phyloP scores from a whole-genome alignment of 2,888 invertebrate genomes.

The Drosophila flavopinicola region DNA sequence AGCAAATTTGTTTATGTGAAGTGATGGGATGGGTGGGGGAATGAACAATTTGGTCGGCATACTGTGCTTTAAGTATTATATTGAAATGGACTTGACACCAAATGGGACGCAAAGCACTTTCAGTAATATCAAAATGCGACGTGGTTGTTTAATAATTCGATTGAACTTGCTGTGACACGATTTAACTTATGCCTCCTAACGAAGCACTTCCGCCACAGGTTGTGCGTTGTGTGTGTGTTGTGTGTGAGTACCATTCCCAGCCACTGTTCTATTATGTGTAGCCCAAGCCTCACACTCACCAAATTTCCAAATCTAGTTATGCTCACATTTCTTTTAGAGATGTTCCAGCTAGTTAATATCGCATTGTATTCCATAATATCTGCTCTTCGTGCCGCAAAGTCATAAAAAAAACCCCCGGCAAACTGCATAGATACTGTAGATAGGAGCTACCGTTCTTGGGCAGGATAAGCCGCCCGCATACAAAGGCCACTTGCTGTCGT shows the following conservation, averaged over 20 bases:
- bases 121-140: constrained; percentile 60
- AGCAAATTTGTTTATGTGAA: constrained; percentile 62
- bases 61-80: constrained; percentile 50
- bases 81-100: constrained; percentile 79
- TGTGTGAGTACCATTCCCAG: neutral
- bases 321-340: neutral
- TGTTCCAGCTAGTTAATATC: constrained; percentile 21
- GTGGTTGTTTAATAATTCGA: constrained; percentile 40
- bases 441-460: constrained; percentile 41
- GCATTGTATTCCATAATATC: constrained; percentile 15
- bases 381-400: constrained; percentile 50
- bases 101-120: constrained; percentile 61
- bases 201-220: constrained; percentile 42
- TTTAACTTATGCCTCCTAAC: constrained; percentile 20
- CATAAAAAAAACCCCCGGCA: constrained; percentile 50
- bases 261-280: neutral
- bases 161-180: constrained; percentile 18
- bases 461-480: constrained; percentile 47
- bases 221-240: neutral
- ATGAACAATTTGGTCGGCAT: constrained; percentile 7
- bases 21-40: too few relatives aligned
- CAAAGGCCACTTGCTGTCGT: constrained; percentile 66
- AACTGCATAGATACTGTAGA: constrained; percentile 23
- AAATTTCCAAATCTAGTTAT: constrained; percentile 11
- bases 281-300: constrained; percentile 2